These are phyloP conservation scores for Bombus breviceps DNA, from an alignment of 1,140 invertebrate genomes.

Conservation along the genomic window DNA sequence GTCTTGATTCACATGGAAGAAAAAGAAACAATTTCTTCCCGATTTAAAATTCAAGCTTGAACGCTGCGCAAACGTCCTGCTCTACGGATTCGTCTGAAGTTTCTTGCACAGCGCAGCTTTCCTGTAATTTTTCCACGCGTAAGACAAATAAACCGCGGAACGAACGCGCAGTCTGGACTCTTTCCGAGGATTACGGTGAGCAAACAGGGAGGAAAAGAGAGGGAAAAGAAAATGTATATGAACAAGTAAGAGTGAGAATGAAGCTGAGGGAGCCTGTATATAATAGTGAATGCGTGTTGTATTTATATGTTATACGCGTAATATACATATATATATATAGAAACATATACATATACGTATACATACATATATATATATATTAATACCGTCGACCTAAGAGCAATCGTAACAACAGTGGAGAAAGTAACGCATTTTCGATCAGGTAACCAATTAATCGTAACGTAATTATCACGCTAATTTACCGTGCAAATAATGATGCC, in stretches of 20 bases:
- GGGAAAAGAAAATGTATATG: constrained; percentile 29
- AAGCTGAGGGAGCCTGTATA: constrained; percentile 72
- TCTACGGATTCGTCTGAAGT: no score
- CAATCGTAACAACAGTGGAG: constrained; percentile 45
- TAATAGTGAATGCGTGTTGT: constrained; percentile 76
- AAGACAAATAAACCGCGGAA: constrained; percentile 4
- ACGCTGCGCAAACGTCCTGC: not conserved
- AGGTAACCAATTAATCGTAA: constrained; percentile 58
- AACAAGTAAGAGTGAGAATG: constrained; percentile 53
- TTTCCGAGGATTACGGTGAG: constrained; percentile 11
- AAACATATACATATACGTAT: not conserved
- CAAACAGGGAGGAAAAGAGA: not conserved
- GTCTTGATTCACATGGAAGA: not conserved
- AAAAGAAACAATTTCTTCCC: not conserved
- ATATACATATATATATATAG: constrained; percentile 36
- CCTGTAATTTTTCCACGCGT: not conserved
- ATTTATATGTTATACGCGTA: constrained; percentile 76
- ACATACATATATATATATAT: constrained; percentile 6
- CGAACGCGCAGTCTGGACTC: constrained; percentile 33
- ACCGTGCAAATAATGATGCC: constrained; percentile 15
- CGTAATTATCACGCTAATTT: constrained; percentile 50
- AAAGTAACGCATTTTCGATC: constrained; percentile 58
- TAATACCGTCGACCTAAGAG: constrained; percentile 50
- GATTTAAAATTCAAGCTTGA: not conserved
- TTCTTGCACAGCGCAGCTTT: not conserved